These are phyloP conservation scores for Drusus annulatus DNA, from an alignment of 1,140 invertebrate species.

Conservation along the genomic window DNA sequence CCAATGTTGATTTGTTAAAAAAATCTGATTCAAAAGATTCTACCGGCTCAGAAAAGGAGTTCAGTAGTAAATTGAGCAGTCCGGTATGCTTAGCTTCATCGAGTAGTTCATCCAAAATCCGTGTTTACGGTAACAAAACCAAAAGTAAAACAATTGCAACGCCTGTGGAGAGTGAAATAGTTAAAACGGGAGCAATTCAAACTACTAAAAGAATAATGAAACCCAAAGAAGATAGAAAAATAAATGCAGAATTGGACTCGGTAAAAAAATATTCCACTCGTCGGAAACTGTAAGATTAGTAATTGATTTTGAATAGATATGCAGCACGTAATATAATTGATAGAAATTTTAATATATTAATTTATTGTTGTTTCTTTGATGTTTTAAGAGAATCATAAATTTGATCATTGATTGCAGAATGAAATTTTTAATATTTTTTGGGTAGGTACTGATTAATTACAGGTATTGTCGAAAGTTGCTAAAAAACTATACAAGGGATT, in stretches of 20 bases:
- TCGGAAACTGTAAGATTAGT: conserved; percentile 4
- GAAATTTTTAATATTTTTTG: no score
- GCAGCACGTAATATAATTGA: no score
- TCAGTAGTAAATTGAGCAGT: not conserved
- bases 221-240: conserved; percentile 10
- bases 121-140: conserved; percentile 33
- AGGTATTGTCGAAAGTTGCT: no score
- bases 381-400: no score
- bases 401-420: no score
- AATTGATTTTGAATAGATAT: no score
- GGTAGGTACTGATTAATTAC: no score
- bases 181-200: not conserved
- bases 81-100: not conserved
- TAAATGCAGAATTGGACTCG: not conserved
- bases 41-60: not conserved
- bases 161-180: not conserved
- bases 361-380: no score
- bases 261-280: conserved; percentile 39
- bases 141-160: not conserved
- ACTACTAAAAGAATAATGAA: conserved; percentile 17
- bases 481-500: no score
- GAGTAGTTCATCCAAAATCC: not conserved
- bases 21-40: not conserved
- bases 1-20: not conserved
- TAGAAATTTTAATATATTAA: no score